A percentile compares a stretch with the other conserved stretches of the same genome.
These are phyloP conservation scores for Psilanteris sp. DNA, from an alignment of 1,140 invertebrate species.

Conservation along the genomic window DNA sequence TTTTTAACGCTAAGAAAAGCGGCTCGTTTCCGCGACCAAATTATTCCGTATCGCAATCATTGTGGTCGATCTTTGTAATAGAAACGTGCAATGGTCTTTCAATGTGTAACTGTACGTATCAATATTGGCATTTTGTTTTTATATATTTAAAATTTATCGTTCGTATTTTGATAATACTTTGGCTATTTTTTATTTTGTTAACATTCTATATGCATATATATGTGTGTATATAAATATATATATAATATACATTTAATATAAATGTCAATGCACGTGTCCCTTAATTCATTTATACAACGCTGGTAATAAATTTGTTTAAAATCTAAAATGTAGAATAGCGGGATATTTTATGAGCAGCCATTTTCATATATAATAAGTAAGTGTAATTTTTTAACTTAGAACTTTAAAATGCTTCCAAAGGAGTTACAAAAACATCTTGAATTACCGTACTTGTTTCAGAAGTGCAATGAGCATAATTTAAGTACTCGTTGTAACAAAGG, in stretches of 20 bases:
- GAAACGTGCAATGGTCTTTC: not conserved
- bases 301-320: too few species aligned
- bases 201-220: too few species aligned
- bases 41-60: constrained; percentile 52
- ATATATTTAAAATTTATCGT: too few species aligned
- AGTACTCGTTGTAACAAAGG: constrained; percentile 37
- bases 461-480: constrained; percentile 42
- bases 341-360: too few species aligned
- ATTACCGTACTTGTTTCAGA: constrained; percentile 20
- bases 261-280: too few species aligned
- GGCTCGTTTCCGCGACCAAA: constrained; percentile 49
- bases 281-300: too few species aligned
- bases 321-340: too few species aligned
- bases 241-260: too few species aligned
- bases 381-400: not conserved
- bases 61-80: constrained; percentile 36
- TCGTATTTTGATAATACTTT: too few species aligned
- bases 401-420: not conserved
- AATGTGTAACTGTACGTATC: not conserved
- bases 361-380: not conserved
- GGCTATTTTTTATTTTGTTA: too few species aligned
- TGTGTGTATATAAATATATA: too few species aligned
- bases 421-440: constrained; percentile 18
- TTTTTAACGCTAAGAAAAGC: constrained; percentile 59
- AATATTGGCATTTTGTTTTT: too few species aligned